Base-by-base conservation (phyloP, 2,113 vertebrate genomes). In the Athene cunicularia region DNA sequence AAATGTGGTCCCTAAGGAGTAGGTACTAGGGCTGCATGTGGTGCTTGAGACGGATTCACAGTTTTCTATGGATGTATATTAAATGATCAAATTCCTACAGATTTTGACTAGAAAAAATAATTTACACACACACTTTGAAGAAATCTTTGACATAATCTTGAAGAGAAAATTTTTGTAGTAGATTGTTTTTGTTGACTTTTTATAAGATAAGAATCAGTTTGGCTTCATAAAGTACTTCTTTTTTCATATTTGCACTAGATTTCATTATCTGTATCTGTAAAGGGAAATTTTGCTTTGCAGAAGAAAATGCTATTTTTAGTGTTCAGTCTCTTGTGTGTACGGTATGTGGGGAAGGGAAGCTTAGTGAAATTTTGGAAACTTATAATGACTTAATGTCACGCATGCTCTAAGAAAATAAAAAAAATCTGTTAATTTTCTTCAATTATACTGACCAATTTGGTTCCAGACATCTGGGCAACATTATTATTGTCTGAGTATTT, bases 371-470 rank as follows among this genome's bases (percentile, higher is more conserved):
- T 86, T 88, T 95, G 60, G 72, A 80, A 70, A 39, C 41, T 35
- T 71, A 8, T 74, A 91, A 82, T 73, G 56, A 74, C 68, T 91
- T 85, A 81, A 47, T 91, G 63, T 53, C 33, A 64, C 80, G 43
- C 43, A 50, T 79, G 21, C 8, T 66, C 21, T 76, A 72, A 43
- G 35, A 74, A 72, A 89, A 82, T 53, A 21, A 70, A 27, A 45
- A 43, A 35, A 8, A 14, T 19, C 41, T 85, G 22, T 88, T 95
- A 6, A 86, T 96, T 89, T 96, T 90, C 45, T 91, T 96, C 82
- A 83, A 7, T 89, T 94, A 63, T 33, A 28, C 50, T 75, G 68
- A 80, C 56, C 43, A 89, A 10, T 81, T 76, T 87, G 28, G 66
- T 85, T 93, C 43, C 30, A 84, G 76, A 55, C 43, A 70, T 93